Evolutionary conservation across 2,113 vertebrate species (phyloP).

Genomic region (Dasyornis broadbenti): DNA sequence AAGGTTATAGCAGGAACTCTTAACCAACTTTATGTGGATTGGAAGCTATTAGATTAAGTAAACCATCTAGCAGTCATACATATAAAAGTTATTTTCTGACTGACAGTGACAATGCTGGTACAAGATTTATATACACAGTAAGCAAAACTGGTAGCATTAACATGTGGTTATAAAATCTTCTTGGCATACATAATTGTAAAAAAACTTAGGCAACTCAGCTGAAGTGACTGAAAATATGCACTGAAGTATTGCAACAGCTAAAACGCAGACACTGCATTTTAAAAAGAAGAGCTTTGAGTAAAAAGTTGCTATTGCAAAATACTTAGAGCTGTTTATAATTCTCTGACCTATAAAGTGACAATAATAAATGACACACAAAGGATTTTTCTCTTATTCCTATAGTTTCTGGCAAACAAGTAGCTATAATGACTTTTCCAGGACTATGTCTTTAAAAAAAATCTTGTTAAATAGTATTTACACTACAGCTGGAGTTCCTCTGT

Average conservation of each 20-base stretch:
- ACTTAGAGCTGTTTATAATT: constrained; percentile 53
- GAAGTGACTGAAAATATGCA: constrained; percentile 14
- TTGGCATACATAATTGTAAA: neutral
- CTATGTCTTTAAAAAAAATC: constrained; percentile 3
- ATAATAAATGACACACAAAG: constrained; percentile 51
- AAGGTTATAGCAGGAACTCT: neutral
- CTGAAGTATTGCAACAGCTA: neutral
- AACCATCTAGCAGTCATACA: neutral
- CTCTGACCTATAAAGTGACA: constrained; percentile 53
- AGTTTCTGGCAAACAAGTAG: constrained; percentile 48
- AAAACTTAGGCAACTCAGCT: neutral
- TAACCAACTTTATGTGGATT: constrained; percentile 5
- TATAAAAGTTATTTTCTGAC: neutral
- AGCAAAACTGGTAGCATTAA: constrained; percentile 31
- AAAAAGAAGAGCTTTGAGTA: neutral
- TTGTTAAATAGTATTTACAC: constrained; percentile 38
- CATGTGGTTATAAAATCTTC: neutral
- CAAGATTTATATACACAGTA: constrained; percentile 26
- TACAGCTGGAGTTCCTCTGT: constrained; percentile 20
- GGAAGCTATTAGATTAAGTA: neutral
- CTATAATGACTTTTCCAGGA: constrained; percentile 55
- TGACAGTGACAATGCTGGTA: neutral
- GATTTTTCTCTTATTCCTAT: constrained; percentile 48
- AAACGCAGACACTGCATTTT: neutral
- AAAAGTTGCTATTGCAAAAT: constrained; percentile 41